These are phyloP conservation scores for Botia almorhae DNA, from an alignment of 2,797 vertebrate species.

Conservation along the genomic window DNA sequence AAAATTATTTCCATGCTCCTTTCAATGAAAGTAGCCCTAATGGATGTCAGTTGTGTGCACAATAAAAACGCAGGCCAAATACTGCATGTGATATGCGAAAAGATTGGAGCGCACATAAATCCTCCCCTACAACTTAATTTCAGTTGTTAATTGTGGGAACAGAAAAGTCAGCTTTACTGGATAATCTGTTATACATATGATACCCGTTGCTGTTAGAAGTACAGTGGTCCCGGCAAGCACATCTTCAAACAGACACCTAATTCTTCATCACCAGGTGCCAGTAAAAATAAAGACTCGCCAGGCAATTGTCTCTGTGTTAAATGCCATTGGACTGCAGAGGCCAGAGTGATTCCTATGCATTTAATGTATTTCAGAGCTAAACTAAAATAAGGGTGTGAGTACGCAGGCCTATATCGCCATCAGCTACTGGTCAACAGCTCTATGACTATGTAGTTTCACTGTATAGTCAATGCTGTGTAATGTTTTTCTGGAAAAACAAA, in stretches of 20 bases:
- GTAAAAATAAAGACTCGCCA: slow-evolving; percentile 68
- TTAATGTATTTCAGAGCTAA: slow-evolving; percentile 26
- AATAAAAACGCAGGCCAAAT: slow-evolving; percentile 49
- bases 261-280: slow-evolving; percentile 62
- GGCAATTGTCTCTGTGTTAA: slow-evolving; percentile 69
- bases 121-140: slow-evolving; percentile 41
- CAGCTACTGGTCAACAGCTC: too few relatives aligned
- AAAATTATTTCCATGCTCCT: slow-evolving; percentile 1
- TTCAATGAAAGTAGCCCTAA: slow-evolving; percentile 25
- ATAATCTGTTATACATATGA: slow-evolving; percentile 68
- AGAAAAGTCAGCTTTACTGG: slow-evolving; percentile 61
- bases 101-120: slow-evolving; percentile 28
- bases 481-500: slow-evolving; percentile 22
- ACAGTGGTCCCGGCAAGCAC: slow-evolving; percentile 64
- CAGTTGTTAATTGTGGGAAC: slow-evolving; percentile 45
- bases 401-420: too few relatives aligned
- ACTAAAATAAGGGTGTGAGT: too few relatives aligned
- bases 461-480: too few relatives aligned
- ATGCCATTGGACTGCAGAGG: slow-evolving; percentile 67
- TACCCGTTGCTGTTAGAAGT: slow-evolving; percentile 59
- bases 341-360: slow-evolving; percentile 67
- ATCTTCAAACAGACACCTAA: slow-evolving; percentile 62
- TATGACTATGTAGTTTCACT: slow-evolving; percentile 13
- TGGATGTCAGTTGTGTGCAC: slow-evolving; percentile 8
- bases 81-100: slow-evolving; percentile 59